phyloP scores from a whole-genome alignment of 2,797 vertebrate species.

The Odontamblyopus rebecca region DNA sequence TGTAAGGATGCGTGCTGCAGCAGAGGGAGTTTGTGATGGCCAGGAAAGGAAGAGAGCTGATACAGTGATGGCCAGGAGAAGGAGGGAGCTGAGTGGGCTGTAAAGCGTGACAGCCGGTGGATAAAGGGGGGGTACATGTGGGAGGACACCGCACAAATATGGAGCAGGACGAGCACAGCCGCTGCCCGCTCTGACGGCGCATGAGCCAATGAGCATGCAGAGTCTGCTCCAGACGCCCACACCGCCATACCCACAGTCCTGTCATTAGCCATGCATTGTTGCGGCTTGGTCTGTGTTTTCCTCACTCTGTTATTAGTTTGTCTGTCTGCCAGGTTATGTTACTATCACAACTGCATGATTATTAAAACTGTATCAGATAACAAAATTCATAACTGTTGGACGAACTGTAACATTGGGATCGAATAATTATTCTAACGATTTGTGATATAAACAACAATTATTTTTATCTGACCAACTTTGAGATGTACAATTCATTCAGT shows the following conservation, averaged over 20 bases:
- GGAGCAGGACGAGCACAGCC: constrained; percentile 51
- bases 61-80: constrained; percentile 44
- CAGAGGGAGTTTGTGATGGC: constrained; percentile 48
- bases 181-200: constrained; percentile 53
- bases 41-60: constrained; percentile 49
- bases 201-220: constrained; percentile 61
- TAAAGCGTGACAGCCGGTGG: constrained; percentile 61
- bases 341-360: background rate
- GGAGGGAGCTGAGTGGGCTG: constrained; percentile 56
- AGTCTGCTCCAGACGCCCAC: constrained; percentile 71
- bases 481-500: no score
- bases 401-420: background rate
- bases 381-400: background rate
- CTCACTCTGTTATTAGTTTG: constrained; percentile 9
- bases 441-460: background rate
- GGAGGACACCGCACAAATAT: constrained; percentile 54
- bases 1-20: constrained; percentile 41
- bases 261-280: constrained; percentile 56
- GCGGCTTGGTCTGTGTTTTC: constrained; percentile 28
- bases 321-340: background rate
- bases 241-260: constrained; percentile 59
- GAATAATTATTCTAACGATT: background rate
- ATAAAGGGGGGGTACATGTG: constrained; percentile 53
- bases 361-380: background rate
- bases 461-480: background rate